Evolutionary conservation across 2,888 invertebrate genomes (phyloP), one percentile per base, ranked within the genome.

Genomic region (Exocentrus adspersus): DNA sequence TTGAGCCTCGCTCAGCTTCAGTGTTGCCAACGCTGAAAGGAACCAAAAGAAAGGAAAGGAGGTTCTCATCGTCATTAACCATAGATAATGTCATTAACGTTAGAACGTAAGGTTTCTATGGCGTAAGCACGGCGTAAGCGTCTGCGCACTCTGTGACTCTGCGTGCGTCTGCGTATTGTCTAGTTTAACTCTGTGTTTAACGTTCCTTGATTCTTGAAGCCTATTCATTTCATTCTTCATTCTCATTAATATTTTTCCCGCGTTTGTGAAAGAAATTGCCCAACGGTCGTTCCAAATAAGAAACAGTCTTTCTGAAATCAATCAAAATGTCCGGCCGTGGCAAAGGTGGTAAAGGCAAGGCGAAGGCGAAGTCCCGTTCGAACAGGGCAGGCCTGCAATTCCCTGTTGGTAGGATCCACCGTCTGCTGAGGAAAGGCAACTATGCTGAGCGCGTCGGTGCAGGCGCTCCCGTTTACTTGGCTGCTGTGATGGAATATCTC

Each of bases 401-500:
- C 68, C 88, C 89, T 0, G 88, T 89, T 2, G 86, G 86, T 12
- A 84, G 88, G 75, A 85, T 89, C 43, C 86, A 87, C 70, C 85
- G 88, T 68, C 80, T 87, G 16, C 81, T 90, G 2, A 84, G 87
- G 7, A 87, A 87, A 68, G 89, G 89, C 1, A 86, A 89, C 72
- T 89, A 87, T 75, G 88, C 89, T 0, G 87, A 87, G 68, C 82
- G 88, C 1, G 82, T 88, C 10, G 87, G 87, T 28, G 83, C 83
- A 24, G 86, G 85, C 0, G 86, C 87, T 0, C 84, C 87, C 0
- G 85, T 88, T 0, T 87, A 85, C 64, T 72, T 87, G 43, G 82
- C 86, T 0, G 87, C 87, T n/a, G 89, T 87, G 0, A 83, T 90
- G 78, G 89, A 90, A 73, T 90, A 90, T 73, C 76, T 90, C 48